Evolutionary conservation across 2,888 invertebrate species (phyloP).

Genomic region (Stenurella melanura): DNA sequence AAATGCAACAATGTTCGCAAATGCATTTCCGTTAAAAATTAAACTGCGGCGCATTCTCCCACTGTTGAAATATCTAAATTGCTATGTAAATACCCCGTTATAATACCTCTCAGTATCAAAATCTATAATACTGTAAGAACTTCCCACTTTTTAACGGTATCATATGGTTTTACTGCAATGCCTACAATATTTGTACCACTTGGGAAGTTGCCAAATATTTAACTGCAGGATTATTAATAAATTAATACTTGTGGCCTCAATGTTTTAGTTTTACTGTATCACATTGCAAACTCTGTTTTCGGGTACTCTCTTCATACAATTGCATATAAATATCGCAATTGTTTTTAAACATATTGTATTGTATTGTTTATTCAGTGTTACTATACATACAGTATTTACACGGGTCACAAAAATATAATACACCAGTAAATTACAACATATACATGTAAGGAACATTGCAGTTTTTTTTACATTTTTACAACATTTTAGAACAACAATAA

Average conservation of each 20-base stretch:
- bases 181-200: slow-evolving; percentile 40
- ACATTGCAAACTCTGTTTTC: neutral
- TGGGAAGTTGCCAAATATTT: slow-evolving; percentile 31
- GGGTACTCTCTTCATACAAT: neutral
- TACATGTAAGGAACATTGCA: too few relatives aligned
- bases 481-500: too few relatives aligned
- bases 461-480: too few relatives aligned
- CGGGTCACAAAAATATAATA: too few relatives aligned
- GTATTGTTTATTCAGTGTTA: too few relatives aligned
- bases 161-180: slow-evolving; percentile 37
- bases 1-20: neutral
- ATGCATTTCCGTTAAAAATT: neutral
- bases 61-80: neutral
- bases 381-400: too few relatives aligned
- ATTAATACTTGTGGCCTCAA: slow-evolving; percentile 27
- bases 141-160: neutral
- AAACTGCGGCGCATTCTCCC: neutral
- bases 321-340: neutral
- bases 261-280: slow-evolving; percentile 3
- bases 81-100: neutral
- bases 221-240: slow-evolving; percentile 38
- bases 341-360: too few relatives aligned
- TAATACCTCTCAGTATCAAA: neutral
- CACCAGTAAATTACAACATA: too few relatives aligned
- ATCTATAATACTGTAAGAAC: slow-evolving; percentile 5